Percentiles rank a stretch among this genome's conserved stretches.
These are phyloP conservation scores for Apus apus DNA, from an alignment of 2,113 vertebrate genomes.

Conservation along the genomic window DNA sequence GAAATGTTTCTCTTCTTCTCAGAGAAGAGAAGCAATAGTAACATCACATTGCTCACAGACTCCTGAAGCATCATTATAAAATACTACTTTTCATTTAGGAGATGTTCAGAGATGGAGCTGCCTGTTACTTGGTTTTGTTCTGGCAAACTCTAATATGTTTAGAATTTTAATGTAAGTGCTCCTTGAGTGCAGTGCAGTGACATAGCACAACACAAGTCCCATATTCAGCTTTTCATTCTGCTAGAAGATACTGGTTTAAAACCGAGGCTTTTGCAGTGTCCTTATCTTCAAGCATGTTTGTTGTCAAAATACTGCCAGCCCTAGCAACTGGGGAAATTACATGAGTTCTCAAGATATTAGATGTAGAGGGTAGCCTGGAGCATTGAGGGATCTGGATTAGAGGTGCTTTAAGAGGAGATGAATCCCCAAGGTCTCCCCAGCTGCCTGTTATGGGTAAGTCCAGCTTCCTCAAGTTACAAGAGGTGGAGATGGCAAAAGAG, in stretches of 20 bases:
- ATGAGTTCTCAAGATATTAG: neutral
- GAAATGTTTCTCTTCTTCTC: neutral
- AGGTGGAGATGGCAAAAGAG: neutral
- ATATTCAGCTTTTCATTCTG: neutral
- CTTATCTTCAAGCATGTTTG: neutral
- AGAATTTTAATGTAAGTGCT: neutral
- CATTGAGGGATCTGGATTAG: neutral
- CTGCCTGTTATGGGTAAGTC: neutral
- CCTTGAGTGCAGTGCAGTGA: neutral
- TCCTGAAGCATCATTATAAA: neutral
- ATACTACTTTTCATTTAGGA: neutral
- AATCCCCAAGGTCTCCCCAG: neutral
- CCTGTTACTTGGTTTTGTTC: neutral
- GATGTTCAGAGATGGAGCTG: neutral
- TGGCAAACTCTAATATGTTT: neutral
- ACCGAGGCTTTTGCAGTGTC: neutral
- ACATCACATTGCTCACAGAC: neutral
- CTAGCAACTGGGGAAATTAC: conserved; percentile 36
- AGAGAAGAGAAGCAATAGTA: neutral
- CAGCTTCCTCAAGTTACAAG: neutral
- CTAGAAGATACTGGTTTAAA: neutral
- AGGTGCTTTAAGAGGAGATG: neutral
- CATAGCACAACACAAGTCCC: neutral
- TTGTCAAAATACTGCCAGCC: neutral
- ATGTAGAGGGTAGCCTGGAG: neutral